phyloP scores from a whole-genome alignment of 2,113 vertebrate genomes.

The Xenopus borealis region DNA sequence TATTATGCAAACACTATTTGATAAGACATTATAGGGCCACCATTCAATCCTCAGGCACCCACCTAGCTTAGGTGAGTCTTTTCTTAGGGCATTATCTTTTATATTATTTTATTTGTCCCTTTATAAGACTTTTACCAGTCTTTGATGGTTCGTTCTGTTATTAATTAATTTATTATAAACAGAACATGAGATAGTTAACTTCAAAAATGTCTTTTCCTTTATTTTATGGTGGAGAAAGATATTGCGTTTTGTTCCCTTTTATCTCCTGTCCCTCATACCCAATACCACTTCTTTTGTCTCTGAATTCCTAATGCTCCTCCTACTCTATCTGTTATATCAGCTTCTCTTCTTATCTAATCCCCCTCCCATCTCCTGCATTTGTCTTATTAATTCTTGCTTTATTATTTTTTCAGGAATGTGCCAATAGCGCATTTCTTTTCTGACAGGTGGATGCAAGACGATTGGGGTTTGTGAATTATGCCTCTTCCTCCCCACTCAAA shows the following conservation, averaged over 20 bases:
- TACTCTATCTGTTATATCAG: neutral
- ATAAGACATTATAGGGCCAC: no score
- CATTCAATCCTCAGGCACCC: no score
- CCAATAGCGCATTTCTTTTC: slow-evolving; percentile 20
- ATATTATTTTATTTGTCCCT: no score
- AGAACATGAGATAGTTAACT: no score
- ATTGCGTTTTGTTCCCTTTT: neutral
- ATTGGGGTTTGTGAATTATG: slow-evolving; percentile 33
- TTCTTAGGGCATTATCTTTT: no score
- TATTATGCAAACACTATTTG: no score
- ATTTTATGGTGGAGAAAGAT: no score
- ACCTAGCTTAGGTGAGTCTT: no score
- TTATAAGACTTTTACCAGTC: no score
- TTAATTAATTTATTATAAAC: no score
- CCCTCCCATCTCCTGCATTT: slow-evolving; percentile 8
- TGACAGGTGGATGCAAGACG: slow-evolving; percentile 42
- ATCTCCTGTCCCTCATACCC: neutral
- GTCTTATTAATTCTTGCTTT: slow-evolving; percentile 29
- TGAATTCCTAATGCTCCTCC: neutral
- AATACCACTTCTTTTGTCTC: neutral
- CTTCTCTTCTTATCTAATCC: neutral
- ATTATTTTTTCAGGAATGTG: slow-evolving; percentile 27
- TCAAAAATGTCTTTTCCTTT: no score
- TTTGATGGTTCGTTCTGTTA: no score
- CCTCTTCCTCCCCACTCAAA: slow-evolving; percentile 30